Conservation (phyloP, 2,113 vertebrate genomes). For the Amphiprion percula region DNA sequence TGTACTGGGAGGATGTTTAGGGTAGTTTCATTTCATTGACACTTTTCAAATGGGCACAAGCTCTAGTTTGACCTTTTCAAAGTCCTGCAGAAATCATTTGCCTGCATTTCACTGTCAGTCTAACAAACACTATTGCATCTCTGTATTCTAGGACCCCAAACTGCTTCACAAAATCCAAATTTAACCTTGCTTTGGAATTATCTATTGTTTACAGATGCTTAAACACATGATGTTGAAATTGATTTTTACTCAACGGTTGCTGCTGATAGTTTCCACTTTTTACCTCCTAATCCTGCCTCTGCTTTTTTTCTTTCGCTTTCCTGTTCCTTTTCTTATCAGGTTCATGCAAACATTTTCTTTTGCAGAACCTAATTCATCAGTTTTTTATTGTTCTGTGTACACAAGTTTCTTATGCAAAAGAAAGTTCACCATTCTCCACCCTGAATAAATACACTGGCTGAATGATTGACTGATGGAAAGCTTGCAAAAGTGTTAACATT, state of each 20-base stretch:
- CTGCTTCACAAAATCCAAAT: not conserved
- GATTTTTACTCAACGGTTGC: not conserved
- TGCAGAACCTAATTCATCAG: not conserved
- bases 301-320: not conserved
- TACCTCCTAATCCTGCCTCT: not conserved
- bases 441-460: slow-evolving; percentile 5
- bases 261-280: not conserved
- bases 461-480: not conserved
- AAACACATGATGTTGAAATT: not conserved
- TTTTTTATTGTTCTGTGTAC: slow-evolving; percentile 1
- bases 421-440: slow-evolving; percentile 3
- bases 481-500: slow-evolving; percentile 1
- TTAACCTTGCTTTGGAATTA: too few relatives aligned
- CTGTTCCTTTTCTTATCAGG: not conserved
- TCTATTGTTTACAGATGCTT: not conserved
- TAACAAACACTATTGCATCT: too few relatives aligned
- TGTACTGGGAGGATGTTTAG: not conserved
- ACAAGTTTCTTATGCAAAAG: not conserved
- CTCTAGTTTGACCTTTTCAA: not conserved
- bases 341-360: not conserved
- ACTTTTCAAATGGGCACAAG: not conserved
- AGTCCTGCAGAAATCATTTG: not conserved
- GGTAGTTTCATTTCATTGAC: not conserved
- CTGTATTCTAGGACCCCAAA: not conserved
- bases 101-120: not conserved